Evolutionary conservation across 1,140 invertebrate species (phyloP).

Genomic region (Mercenaria mercenaria): DNA sequence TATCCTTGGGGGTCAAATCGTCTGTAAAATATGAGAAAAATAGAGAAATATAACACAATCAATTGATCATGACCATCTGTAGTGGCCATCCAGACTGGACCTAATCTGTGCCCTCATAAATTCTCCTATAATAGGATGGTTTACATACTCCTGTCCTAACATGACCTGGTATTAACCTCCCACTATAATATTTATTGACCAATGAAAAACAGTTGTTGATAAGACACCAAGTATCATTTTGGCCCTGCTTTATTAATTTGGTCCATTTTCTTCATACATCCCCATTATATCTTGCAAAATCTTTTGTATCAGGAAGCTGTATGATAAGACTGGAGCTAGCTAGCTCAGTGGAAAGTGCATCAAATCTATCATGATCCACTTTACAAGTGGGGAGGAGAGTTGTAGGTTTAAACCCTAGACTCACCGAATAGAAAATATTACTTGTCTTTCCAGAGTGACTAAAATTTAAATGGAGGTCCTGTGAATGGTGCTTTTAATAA

Average conservation of each 20-base stretch:
- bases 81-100: conserved; percentile 48
- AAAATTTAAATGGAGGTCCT: no score
- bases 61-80: conserved; percentile 43
- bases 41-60: conserved; percentile 36
- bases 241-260: no score
- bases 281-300: background rate
- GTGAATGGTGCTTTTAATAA: no score
- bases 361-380: no score
- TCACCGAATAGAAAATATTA: no score
- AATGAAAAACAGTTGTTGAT: conserved; percentile 26
- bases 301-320: background rate
- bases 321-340: no score
- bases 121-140: conserved; percentile 50
- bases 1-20: background rate
- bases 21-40: conserved; percentile 56
- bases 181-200: conserved; percentile 51
- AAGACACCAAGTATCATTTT: background rate
- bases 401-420: no score
- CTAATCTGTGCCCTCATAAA: conserved; percentile 56
- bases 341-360: no score
- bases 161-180: conserved; percentile 60
- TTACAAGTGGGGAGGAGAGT: no score
- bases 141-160: conserved; percentile 44
- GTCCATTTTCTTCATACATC: background rate
- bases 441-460: no score